Evolutionary conservation across 2,888 invertebrate species (phyloP), one percentile per base, ranked within the genome.

Genomic region (Xanthia icteritia): DNA sequence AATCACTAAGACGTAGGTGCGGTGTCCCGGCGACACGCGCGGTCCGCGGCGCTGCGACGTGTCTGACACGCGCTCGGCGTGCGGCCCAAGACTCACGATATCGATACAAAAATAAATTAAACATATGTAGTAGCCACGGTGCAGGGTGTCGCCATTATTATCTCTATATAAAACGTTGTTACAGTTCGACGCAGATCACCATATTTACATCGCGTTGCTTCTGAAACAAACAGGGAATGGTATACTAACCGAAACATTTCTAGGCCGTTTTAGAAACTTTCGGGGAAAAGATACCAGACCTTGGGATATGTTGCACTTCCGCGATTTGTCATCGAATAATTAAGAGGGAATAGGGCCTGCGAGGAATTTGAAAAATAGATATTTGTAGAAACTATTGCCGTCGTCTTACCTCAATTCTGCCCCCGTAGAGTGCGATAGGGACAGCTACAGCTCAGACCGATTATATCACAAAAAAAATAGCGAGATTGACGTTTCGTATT

Each of bases 121-220:
- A 86, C 76, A 84, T 73, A 31, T 39, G 76, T 73, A 73, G 77
- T 48, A 66, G 61, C 81, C 75, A 54, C 70, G 74, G 83, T 79
- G 83, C 75, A 58, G 61, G 69, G 74, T 64, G 84, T 79, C 81
- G 81, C 80, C 82, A 74, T 72, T 72, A 70, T 77, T 74, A 73
- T 79, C 82, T 85, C 82, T 76, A 82, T 87, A 84, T 73, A 84
- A 83, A 83, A 86, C 65, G 82, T 81, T 67, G 75, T 79, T 79
- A 76, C 74, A 70, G 69, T 79, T 69, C 64, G 73, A 73, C 75
- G 77, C 68, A 81, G 74, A 54, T 71, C 73, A 51, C 63, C 61
- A 51, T 79, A 73, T 82, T 88, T 90, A 91, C 91, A 91, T 92
- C 73, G 91, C 92, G 89, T 91, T 92, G 88, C 89, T 92, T 87